A percentile compares a stretch with the other conserved stretches of the same genome.
phyloP scores from a whole-genome alignment of 2,888 invertebrate genomes.

The Anorthoa munda region DNA sequence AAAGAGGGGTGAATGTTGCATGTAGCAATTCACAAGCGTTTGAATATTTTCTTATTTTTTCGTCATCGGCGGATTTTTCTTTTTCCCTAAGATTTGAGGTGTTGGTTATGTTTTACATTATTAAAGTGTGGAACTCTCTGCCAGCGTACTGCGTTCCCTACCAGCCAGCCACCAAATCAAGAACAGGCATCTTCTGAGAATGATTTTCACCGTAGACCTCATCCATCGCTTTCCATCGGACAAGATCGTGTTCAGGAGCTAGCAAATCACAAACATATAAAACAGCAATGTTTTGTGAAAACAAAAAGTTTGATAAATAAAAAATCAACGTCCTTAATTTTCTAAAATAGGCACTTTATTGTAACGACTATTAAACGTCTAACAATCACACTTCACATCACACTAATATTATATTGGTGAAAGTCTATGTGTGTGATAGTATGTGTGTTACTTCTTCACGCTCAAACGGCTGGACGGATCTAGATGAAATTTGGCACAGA shows the following conservation, averaged over 20 bases:
- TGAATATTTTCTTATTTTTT: too few species aligned
- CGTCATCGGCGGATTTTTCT: too few species aligned
- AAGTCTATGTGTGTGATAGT: too few species aligned
- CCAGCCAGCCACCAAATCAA: neutral
- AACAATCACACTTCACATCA: too few species aligned
- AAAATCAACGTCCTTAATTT: neutral
- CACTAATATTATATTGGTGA: too few species aligned
- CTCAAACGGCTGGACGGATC: too few species aligned
- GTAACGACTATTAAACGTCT: constrained; percentile 4
- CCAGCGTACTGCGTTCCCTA: neutral
- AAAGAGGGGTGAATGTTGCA: too few species aligned
- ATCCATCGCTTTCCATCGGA: neutral
- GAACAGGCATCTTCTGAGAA: neutral
- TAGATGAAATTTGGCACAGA: too few species aligned
- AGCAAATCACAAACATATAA: neutral
- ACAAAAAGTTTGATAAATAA: too few species aligned
- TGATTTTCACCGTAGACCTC: neutral
- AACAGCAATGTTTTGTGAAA: neutral
- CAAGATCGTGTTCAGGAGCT: neutral
- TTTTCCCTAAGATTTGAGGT: constrained; percentile 13
- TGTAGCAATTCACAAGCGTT: too few species aligned
- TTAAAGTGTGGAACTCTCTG: neutral
- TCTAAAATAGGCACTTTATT: constrained; percentile 3
- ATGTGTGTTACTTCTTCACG: too few species aligned
- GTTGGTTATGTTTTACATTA: constrained; percentile 4